Evolutionary conservation across 2,888 invertebrate genomes (phyloP), one percentile per base, ranked within the genome.

Genomic region (Aricia artaxerxes): DNA sequence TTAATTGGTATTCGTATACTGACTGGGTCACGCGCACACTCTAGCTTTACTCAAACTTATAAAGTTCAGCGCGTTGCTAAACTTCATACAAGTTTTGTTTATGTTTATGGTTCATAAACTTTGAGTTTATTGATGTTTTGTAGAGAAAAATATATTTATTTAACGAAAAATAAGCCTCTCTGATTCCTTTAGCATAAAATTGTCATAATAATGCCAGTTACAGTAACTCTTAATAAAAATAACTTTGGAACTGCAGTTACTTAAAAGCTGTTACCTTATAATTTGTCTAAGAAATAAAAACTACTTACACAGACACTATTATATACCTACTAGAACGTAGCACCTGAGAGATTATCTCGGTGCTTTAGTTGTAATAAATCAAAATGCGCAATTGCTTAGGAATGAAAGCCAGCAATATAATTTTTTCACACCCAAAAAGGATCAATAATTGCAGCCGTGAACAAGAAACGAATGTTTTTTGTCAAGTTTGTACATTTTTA

Each of bases 1-100:
- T 81, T 81, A 80, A 81, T 82, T 80, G 81, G 78, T 73, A 73
- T 44, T 44, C 73, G n/a, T 24, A 73, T 24, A 44, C 24, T n/a
- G 44, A 44, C 44, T 31, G 35, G 35, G 44, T 44, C 40, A 40
- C n/a, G 44, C 44, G 73, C 73, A 73, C 44, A 73, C 73, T 73
- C 4, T 44, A 35, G 35, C 11, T 38, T 1, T 35, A 35, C 35
- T 31, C 11, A n/a, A 40, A 61, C 2, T n/a, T 61, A n/a, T n/a
- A 9, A 9, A 31, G 9, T 64, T 31, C 7, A 31, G 9, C 24
- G 24, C 61, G 6, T 4, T 6, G 24, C 9, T 7, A 64, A 64
- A 3, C 31, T 64, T 64, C 11, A 64, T 7, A 61, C 61, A 61
- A 64, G 31, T 31, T 24, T 64, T 31, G 64, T 64, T 64, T 64